Conservation (phyloP, 2,888 invertebrate genomes). For the Campoplex nolae region DNA sequence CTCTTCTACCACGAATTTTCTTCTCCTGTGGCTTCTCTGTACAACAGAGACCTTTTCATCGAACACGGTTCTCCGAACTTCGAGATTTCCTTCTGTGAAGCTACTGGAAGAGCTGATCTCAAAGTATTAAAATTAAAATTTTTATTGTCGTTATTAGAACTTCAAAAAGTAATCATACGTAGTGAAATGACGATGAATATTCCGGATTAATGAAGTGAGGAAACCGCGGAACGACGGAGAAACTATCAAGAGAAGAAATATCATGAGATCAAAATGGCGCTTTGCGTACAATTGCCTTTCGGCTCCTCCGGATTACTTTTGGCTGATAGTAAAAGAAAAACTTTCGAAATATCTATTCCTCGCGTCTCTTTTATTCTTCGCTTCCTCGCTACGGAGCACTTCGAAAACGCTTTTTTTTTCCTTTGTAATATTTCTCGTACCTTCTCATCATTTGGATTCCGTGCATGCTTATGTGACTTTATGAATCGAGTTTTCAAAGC, state of each 20-base stretch:
- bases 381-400: conserved; percentile 26
- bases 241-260: conserved; percentile 30
- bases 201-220: neutral
- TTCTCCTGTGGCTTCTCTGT: neutral
- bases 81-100: neutral
- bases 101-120: neutral
- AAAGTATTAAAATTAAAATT: neutral
- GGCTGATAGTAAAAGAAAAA: conserved; percentile 42
- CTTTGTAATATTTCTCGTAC: conserved; percentile 36
- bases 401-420: conserved; percentile 23
- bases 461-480: neutral
- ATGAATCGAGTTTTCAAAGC: neutral
- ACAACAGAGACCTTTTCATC: neutral
- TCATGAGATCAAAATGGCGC: conserved; percentile 36
- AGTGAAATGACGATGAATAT: too few relatives aligned
- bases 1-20: conserved; percentile 19
- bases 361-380: conserved; percentile 43
- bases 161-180: neutral
- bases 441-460: conserved; percentile 16
- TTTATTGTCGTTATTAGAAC: neutral
- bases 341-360: conserved; percentile 28
- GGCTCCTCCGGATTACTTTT: conserved; percentile 55
- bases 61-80: neutral
- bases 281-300: conserved; percentile 46
- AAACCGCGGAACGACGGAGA: neutral